Base-by-base conservation (phyloP, 35 echinoderm and acorn worm genomes). In the Anneissia japonica region DNA sequence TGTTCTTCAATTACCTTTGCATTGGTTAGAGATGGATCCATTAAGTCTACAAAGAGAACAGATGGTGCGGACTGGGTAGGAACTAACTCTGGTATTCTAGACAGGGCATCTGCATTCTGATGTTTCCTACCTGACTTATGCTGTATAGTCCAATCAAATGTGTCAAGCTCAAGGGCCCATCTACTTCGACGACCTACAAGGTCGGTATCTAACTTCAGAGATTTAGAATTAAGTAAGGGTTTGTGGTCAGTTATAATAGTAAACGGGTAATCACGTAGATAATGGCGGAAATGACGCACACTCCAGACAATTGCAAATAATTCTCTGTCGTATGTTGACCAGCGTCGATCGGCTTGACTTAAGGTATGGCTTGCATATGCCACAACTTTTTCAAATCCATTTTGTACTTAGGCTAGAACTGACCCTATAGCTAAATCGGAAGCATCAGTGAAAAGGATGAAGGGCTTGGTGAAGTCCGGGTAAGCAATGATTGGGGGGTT, bases 211-310 rank as follows among this genome's bases (percentile, higher is more conserved):
- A 86, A 75, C 31, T 80, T 79, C 0, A 84, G 35, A 43, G 77
- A 83, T 21, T 28, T 39, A 2, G 86, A 79, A 5, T 79, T 45
- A 26, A 77, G 0, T 0, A 94, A 74, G 0, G 85, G 84, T 77
- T 87, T 80, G 34, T 94, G 92, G 35, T 94, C 92, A 17, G 88
- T 90, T 10, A 86, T 40, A 76, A 91, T 88, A 34, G 46, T 39
- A 39, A 91, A 89, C 31, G 37, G 35, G 31, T 51, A 80, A 17
- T 73, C 81, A 21, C 76, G 7, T 0, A 90, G 89, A 78, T 91
- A 95, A 38, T 95, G 86, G 21, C 77, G 35, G 72, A 97, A 97
- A 33, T 95, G 85, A 29, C 89, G 77, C 0, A 95, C 72, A 35
- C 89, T 81, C 86, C 89, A 80, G 0, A 88, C 93, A 41, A 91